phyloP scores from a whole-genome alignment of 1,140 invertebrate genomes.

The Wasmannia auropunctata region DNA sequence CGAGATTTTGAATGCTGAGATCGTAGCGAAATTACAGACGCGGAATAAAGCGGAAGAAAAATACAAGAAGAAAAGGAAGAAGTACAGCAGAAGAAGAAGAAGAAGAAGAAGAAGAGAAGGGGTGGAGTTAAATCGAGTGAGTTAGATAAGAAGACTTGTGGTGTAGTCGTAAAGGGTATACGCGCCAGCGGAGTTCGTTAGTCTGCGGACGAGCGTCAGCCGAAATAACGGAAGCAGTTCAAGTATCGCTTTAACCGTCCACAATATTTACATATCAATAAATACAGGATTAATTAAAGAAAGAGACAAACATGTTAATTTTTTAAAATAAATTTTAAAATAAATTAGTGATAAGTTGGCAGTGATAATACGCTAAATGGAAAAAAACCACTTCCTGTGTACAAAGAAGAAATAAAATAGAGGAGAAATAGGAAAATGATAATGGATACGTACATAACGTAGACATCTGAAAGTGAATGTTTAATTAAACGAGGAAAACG shows the following conservation, averaged over 20 bases:
- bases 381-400: not conserved
- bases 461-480: not conserved
- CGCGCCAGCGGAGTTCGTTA: constrained; percentile 64
- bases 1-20: not conserved
- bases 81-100: constrained; percentile 49
- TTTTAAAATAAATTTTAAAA: not conserved
- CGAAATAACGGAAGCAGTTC: constrained; percentile 11
- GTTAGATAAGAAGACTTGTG: constrained; percentile 72
- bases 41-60: constrained; percentile 32
- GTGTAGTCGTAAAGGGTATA: constrained; percentile 62
- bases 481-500: not conserved
- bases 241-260: not conserved
- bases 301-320: not conserved
- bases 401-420: not conserved
- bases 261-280: not conserved
- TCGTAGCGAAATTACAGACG: not conserved
- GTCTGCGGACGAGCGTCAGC: constrained; percentile 65
- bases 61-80: constrained; percentile 29
- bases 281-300: not conserved
- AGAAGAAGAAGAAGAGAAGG: constrained; percentile 53
- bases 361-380: not conserved
- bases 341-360: not conserved
- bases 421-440: not conserved
- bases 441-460: not conserved
- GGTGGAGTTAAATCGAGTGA: constrained; percentile 69